Conservation (phyloP, 1,140 invertebrate genomes). For the Dendroctonus valens region DNA sequence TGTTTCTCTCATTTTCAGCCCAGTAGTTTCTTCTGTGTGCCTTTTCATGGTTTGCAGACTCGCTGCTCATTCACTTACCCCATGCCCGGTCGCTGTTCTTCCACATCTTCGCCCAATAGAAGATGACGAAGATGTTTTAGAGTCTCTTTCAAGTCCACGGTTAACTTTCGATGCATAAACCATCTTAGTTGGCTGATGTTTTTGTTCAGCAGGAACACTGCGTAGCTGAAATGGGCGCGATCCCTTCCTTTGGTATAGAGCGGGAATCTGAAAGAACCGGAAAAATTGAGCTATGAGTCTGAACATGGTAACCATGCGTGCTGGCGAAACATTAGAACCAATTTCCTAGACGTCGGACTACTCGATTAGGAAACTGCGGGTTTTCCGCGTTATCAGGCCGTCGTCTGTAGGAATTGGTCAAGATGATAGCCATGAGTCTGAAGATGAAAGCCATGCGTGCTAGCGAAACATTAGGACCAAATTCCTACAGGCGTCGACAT, state of each 20-base stretch:
- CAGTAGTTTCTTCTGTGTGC: not conserved
- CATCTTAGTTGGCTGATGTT: constrained; percentile 81
- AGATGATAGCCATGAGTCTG: too few relatives aligned
- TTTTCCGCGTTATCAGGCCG: too few relatives aligned
- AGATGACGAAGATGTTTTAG: constrained; percentile 69
- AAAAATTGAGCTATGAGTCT: too few relatives aligned
- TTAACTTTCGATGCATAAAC: constrained; percentile 65
- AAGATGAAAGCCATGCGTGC: too few relatives aligned
- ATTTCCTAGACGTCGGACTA: too few relatives aligned
- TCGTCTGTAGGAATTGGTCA: too few relatives aligned
- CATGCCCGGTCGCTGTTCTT: not conserved
- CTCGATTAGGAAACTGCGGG: too few relatives aligned
- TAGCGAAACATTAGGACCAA: too few relatives aligned
- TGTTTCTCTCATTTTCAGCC: not conserved
- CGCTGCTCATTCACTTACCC: constrained; percentile 6
- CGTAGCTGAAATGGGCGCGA: constrained; percentile 75
- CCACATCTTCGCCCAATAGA: constrained; percentile 27
- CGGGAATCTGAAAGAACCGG: constrained; percentile 65
- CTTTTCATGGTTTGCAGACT: not conserved
- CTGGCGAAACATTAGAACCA: too few relatives aligned
- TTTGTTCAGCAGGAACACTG: constrained; percentile 83
- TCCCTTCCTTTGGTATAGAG: constrained; percentile 73
- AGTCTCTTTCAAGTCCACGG: constrained; percentile 69
- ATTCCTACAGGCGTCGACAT: too few relatives aligned
- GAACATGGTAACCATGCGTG: too few relatives aligned